A percentile compares a stretch with the other conserved stretches of the same genome.
These are phyloP conservation scores for Tichodroma muraria DNA, from an alignment of 2,113 vertebrate species.

Conservation along the genomic window DNA sequence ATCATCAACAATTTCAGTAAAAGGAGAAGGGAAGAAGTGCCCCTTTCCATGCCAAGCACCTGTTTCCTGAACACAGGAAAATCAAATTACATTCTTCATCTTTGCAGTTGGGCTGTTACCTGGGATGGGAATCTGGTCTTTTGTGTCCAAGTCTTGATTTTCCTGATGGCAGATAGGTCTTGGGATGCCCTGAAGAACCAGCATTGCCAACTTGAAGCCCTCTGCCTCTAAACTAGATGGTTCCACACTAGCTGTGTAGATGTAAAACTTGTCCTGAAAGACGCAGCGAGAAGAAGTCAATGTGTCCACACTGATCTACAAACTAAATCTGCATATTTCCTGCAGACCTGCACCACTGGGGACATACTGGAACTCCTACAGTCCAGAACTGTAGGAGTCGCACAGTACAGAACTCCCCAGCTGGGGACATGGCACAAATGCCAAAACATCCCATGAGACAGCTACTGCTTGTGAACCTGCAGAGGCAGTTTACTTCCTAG, in stretches of 20 bases:
- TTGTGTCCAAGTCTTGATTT: background rate
- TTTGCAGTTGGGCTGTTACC: background rate
- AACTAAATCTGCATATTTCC: background rate
- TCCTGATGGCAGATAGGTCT: background rate
- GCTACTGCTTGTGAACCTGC: background rate
- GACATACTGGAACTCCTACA: background rate
- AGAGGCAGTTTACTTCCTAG: background rate
- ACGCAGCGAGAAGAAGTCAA: background rate
- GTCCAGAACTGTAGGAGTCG: too few species aligned
- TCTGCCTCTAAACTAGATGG: background rate
- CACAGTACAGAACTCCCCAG: too few species aligned
- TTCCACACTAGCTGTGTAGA: background rate
- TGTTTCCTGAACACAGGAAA: background rate
- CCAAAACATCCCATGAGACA: background rate
- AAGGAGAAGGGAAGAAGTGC: background rate
- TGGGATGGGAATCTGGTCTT: background rate
- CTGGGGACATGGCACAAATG: fast-evolving
- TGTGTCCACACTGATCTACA: background rate
- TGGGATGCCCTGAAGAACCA: background rate
- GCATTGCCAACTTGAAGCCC: background rate
- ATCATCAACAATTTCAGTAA: background rate
- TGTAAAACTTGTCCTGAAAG: background rate
- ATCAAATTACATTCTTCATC: background rate
- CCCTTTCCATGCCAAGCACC: background rate
- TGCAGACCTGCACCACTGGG: background rate